Percentiles rank a stretch among this genome's conserved stretches.
phyloP scores from a whole-genome alignment of 1,140 invertebrate species.

The Aphidius ervi region DNA sequence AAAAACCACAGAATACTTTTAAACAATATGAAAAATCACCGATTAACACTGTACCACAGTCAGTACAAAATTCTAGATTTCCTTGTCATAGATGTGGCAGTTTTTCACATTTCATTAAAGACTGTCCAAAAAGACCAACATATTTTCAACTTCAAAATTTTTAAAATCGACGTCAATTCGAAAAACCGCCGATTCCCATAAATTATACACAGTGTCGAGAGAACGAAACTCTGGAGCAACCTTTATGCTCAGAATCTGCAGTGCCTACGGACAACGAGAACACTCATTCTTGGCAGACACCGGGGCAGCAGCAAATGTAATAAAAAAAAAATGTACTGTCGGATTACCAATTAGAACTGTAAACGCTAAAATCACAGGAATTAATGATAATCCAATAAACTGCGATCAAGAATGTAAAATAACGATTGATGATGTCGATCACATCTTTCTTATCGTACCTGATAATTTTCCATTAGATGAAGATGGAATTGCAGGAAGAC shows the following conservation, averaged over 20 bases:
- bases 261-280: slow-evolving; percentile 10
- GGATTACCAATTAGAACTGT: slow-evolving; percentile 4
- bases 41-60: too few relatives aligned
- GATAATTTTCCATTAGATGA: slow-evolving; percentile 7
- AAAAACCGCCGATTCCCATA: slow-evolving; percentile 1
- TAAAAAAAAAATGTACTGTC: slow-evolving; percentile 7
- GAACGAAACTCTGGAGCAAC: slow-evolving; percentile 12
- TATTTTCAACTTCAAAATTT: background rate
- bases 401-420: slow-evolving; percentile 13
- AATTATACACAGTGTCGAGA: slow-evolving; percentile 15
- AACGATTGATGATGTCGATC: slow-evolving; percentile 4
- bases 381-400: slow-evolving; percentile 12
- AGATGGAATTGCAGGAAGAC: slow-evolving; percentile 4
- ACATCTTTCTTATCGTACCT: slow-evolving; percentile 11
- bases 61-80: too few relatives aligned
- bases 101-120: slow-evolving; percentile 12
- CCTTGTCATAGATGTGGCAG: background rate
- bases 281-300: slow-evolving; percentile 16
- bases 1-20: too few relatives aligned
- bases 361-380: slow-evolving; percentile 9
- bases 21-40: too few relatives aligned
- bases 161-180: background rate
- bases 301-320: slow-evolving; percentile 11
- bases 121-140: background rate
- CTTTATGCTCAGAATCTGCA: slow-evolving; percentile 9